Evolutionary conservation across 1,140 invertebrate genomes (phyloP).

Genomic region (Mya arenaria): DNA sequence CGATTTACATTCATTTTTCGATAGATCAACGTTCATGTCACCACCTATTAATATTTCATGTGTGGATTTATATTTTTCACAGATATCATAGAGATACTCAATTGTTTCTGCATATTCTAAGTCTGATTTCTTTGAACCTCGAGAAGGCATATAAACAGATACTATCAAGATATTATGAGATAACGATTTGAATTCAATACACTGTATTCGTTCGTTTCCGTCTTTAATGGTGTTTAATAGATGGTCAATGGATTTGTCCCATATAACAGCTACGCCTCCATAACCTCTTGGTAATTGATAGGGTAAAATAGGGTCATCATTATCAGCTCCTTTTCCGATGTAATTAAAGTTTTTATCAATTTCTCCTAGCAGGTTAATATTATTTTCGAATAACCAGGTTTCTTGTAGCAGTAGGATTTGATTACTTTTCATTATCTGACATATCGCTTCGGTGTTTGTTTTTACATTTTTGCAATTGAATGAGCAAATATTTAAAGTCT

Average conservation of each 20-base stretch:
- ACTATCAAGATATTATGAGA: neutral
- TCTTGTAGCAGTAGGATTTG: slow-evolving; percentile 17
- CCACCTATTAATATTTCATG: slow-evolving; percentile 5
- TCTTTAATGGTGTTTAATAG: neutral
- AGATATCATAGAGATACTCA: neutral
- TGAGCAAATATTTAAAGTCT: too few species aligned
- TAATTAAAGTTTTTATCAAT: neutral
- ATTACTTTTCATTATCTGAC: neutral
- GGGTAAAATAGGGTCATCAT: slow-evolving; percentile 2
- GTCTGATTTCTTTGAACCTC: neutral
- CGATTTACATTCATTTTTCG: too few species aligned
- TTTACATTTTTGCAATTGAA: slow-evolving; percentile 20
- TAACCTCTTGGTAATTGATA: slow-evolving; percentile 13
- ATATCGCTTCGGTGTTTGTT: neutral
- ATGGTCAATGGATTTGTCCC: neutral
- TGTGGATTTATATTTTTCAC: neutral
- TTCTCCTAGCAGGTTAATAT: slow-evolving; percentile 3
- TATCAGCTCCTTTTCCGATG: slow-evolving; percentile 20
- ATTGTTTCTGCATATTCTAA: neutral
- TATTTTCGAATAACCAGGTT: slow-evolving; percentile 14
- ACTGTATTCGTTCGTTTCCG: slow-evolving; percentile 22
- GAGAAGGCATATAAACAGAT: neutral
- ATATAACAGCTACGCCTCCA: slow-evolving; percentile 13
- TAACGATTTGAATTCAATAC: slow-evolving; percentile 19
- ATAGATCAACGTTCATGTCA: neutral